Percentiles rank a stretch among this genome's conserved stretches.
These are phyloP conservation scores for Meteorus cinctellus DNA, from an alignment of 2,888 invertebrate genomes.

Conservation along the genomic window DNA sequence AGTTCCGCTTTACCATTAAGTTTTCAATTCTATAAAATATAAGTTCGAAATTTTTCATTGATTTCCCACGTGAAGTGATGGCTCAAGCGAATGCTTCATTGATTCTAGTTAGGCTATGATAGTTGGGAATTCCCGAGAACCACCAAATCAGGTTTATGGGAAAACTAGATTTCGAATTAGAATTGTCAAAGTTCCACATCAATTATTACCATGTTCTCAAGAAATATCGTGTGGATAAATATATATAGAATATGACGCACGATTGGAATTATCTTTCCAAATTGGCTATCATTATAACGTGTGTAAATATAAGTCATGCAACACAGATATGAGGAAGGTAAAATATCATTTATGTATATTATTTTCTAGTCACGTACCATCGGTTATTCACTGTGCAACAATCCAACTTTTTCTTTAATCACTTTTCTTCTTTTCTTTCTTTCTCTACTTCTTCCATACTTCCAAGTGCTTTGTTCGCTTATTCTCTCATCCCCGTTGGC, in stretches of 20 bases:
- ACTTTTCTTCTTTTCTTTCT: conserved; percentile 49
- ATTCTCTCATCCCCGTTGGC: conserved; percentile 36
- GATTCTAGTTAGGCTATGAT: no score
- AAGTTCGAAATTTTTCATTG: background rate
- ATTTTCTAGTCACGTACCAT: conserved; percentile 49
- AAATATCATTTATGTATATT: conserved; percentile 1
- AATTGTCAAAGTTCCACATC: no score
- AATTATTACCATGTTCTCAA: no score
- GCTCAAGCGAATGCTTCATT: no score
- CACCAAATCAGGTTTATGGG: no score
- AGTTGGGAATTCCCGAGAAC: no score
- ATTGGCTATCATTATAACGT: background rate
- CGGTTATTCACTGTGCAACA: conserved; percentile 52
- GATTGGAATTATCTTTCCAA: no score
- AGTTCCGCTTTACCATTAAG: background rate
- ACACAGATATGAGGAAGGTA: background rate
- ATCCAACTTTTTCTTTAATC: conserved; percentile 54
- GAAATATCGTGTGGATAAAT: no score
- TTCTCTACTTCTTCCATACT: conserved; percentile 21
- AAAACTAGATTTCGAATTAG: no score
- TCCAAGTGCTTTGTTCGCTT: conserved; percentile 34
- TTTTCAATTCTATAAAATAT: background rate
- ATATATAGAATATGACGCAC: no score
- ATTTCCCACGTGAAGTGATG: no score
- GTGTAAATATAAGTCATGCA: background rate